Evolutionary conservation across 2,797 vertebrate species (phyloP).

Genomic region (Holocentrus rufus): DNA sequence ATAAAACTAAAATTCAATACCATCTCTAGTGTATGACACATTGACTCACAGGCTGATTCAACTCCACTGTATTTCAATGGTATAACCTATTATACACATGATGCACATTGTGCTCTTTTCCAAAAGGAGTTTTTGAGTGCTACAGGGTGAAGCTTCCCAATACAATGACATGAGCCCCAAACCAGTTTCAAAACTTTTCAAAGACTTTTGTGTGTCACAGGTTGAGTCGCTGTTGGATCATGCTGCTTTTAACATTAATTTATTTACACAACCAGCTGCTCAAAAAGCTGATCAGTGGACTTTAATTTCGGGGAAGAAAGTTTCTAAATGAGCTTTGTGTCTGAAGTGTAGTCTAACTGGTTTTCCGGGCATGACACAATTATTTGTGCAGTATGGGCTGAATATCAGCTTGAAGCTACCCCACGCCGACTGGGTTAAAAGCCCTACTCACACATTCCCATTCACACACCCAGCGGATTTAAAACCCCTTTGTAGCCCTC

Average conservation of each 20-base stretch:
- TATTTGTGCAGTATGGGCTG: slow-evolving; percentile 3
- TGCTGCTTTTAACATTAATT: background rate
- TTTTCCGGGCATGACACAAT: too few relatives aligned
- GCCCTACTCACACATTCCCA: slow-evolving; percentile 63
- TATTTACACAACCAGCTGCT: background rate
- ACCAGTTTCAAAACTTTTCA: background rate
- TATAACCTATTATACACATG: too few relatives aligned
- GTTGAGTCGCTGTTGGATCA: background rate
- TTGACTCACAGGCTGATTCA: slow-evolving; percentile 52
- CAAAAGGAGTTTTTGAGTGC: too few relatives aligned
- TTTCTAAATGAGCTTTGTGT: slow-evolving; percentile 20
- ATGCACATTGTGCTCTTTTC: too few relatives aligned
- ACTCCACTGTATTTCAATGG: background rate
- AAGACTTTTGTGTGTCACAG: slow-evolving; percentile 10
- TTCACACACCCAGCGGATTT: slow-evolving; percentile 72
- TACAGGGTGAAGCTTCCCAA: too few relatives aligned
- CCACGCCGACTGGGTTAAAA: slow-evolving; percentile 69
- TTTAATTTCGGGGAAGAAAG: background rate
- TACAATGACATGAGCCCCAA: background rate
- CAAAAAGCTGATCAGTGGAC: too few relatives aligned
- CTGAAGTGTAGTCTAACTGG: too few relatives aligned
- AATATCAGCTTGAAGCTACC: slow-evolving; percentile 62
- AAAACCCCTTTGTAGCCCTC: slow-evolving; percentile 78
- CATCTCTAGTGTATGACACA: slow-evolving; percentile 15
- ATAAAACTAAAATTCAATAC: background rate